phyloP scores from a whole-genome alignment of 2,113 vertebrate species.

The Tachysurus vachellii region DNA sequence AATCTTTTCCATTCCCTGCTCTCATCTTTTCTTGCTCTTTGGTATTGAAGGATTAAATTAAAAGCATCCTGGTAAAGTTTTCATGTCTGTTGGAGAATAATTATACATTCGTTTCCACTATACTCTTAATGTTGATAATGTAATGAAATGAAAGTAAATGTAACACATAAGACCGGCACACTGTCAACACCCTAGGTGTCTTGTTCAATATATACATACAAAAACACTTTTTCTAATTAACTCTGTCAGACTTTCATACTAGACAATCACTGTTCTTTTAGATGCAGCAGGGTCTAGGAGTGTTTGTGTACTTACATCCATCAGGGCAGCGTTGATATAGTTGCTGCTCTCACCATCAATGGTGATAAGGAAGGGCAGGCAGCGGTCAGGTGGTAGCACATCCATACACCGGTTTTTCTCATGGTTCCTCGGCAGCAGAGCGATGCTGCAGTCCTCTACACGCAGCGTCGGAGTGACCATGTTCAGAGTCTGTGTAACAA shows the following conservation, averaged over 20 bases:
- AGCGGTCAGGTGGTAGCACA: slow-evolving; percentile 91
- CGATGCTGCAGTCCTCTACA: slow-evolving; percentile 96
- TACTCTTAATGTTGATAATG: not conserved
- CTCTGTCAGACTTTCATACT: not conserved
- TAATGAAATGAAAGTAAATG: not conserved
- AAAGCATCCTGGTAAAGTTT: not conserved
- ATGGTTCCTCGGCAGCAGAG: slow-evolving; percentile 89
- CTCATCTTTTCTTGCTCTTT: not conserved
- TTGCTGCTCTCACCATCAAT: slow-evolving; percentile 96
- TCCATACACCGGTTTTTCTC: slow-evolving; percentile 98
- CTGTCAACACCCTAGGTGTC: not conserved
- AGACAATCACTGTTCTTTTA: not conserved
- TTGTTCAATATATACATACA: not conserved
- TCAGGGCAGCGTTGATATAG: slow-evolving; percentile 95
- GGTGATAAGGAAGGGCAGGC: slow-evolving; percentile 95
- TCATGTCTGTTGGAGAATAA: not conserved
- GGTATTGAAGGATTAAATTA: not conserved
- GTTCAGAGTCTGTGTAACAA: slow-evolving; percentile 83
- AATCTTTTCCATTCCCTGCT: not conserved
- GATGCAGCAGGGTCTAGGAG: not conserved
- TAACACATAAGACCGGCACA: not conserved
- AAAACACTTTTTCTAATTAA: not conserved
- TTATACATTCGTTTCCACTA: not conserved
- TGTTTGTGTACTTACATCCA: slow-evolving; percentile 82
- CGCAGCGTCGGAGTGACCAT: slow-evolving; percentile 94